Evolutionary conservation across 2,888 invertebrate genomes (phyloP), one percentile per base, ranked within the genome.

Genomic region (Drosophila helvetica): DNA sequence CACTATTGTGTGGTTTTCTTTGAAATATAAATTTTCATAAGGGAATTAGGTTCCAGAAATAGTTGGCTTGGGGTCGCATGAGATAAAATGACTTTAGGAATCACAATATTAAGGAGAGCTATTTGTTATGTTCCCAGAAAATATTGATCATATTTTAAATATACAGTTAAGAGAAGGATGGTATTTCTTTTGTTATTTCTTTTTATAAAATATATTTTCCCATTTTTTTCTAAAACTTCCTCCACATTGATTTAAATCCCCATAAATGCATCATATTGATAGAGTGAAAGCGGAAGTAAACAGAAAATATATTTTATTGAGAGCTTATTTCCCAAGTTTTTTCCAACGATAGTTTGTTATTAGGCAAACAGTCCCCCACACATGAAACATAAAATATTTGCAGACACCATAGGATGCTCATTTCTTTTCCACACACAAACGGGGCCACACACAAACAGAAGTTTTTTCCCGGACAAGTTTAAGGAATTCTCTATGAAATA

Each of bases 401-500:
- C 55, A 30, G 43, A 22, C 47, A 52, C 58, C 59, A 58, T 47
- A 43, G 22, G 50, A 27, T 61, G 62, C 62, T 68, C 59, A 59
- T 65, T 76, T 69, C 64, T 69, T 69, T 64, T 57, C 74, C 46
- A 27, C 57, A 43, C 61, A 47, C 56, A 62, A 43, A 4, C 5
- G 22, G 22, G 22, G 25, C 5, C 2, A 22, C 46, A 42, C 61
- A 47, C 55, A 62, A 43, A 52, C 25, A 52, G 54, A 33, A 73
- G 30, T 33, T 46, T 61, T 65, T 27, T 25, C 17, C 33, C n/a
- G 54, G 25, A 27, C 57, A 69, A 67, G 52, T 68, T 69, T 55
- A 61, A 81, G 64, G 70, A 76, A 69, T 67, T 75, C 64, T 38
- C 51, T 57, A 52, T 64, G 50, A 58, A 69, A 63, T 75, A 75